A percentile compares a stretch with the other conserved stretches of the same genome.
These are phyloP conservation scores for Triops cancriformis DNA, from an alignment of 1,140 invertebrate genomes.

Conservation along the genomic window DNA sequence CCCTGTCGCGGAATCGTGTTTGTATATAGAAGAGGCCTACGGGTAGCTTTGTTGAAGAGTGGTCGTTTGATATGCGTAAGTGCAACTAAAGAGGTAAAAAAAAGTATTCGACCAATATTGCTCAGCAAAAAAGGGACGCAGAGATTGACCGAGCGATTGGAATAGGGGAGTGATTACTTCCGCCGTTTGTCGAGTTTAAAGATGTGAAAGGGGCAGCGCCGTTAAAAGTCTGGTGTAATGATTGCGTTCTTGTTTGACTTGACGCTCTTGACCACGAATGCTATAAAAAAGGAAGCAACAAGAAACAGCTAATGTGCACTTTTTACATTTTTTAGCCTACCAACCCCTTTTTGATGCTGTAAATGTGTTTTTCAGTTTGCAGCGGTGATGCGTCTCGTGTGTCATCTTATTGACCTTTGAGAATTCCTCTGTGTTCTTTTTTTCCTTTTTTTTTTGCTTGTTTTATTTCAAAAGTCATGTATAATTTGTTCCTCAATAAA, in stretches of 20 bases:
- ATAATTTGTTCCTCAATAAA: constrained; percentile 14
- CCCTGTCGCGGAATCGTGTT: background rate
- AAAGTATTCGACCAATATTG: constrained; percentile 11
- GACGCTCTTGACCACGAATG: constrained; percentile 12
- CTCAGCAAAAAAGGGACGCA: constrained; percentile 3
- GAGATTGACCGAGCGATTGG: background rate
- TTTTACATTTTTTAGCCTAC: background rate
- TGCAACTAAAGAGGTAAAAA: background rate
- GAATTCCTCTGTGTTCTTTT: background rate
- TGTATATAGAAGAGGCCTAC: background rate
- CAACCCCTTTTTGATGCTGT: background rate
- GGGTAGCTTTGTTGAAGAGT: background rate
- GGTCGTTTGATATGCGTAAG: background rate
- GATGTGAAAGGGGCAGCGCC: background rate
- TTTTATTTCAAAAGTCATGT: constrained; percentile 11
- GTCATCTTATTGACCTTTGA: constrained; percentile 14
- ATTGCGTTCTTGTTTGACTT: background rate
- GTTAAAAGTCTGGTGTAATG: background rate
- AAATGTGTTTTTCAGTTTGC: constrained; percentile 11
- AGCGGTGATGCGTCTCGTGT: constrained; percentile 11
- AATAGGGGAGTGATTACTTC: background rate
- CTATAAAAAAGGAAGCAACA: constrained; percentile 4
- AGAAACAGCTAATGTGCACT: background rate
- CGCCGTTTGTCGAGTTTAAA: background rate
- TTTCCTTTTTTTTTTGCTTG: background rate